A percentile compares a stretch with the other conserved stretches of the same genome.
Conservation (phyloP, 2,888 invertebrate genomes). For the Bombyx huttoni region DNA sequence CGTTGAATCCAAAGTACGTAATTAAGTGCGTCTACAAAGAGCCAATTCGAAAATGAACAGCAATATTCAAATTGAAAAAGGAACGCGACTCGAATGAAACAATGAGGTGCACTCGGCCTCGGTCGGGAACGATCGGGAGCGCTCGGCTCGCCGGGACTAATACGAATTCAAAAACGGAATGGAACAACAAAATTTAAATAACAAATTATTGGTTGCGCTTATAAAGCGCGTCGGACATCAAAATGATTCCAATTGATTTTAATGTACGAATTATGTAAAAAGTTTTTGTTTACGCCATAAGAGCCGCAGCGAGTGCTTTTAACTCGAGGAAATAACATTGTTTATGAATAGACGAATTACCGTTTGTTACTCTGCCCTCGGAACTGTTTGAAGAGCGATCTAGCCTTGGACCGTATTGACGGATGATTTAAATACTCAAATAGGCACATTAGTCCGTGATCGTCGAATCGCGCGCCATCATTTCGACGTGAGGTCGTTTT, state of each 20-base stretch:
- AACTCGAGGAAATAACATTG: neutral
- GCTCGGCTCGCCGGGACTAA: conserved; percentile 29
- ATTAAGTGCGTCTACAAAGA: conserved; percentile 64
- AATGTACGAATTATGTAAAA: conserved; percentile 33
- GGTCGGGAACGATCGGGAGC: conserved; percentile 32
- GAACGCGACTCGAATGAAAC: conserved; percentile 63
- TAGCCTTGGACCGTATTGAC: neutral
- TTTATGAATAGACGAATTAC: neutral
- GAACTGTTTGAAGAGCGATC: neutral
- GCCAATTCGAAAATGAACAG: conserved; percentile 65
- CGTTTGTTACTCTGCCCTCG: neutral
- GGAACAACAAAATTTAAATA: conserved; percentile 57
- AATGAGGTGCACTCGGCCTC: conserved; percentile 39
- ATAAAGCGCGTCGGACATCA: conserved; percentile 45
- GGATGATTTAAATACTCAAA: neutral
- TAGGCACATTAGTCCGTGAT: neutral
- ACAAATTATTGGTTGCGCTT: conserved; percentile 58
- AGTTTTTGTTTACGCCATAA: conserved; percentile 7
- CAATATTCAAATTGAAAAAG: conserved; percentile 69
- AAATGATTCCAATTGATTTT: conserved; percentile 49
- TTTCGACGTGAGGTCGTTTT: neutral
- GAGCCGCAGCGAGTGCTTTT: neutral
- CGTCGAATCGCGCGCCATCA: too few species aligned
- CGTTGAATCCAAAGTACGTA: conserved; percentile 66
- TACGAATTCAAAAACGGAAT: conserved; percentile 55